Evolutionary conservation across 2,888 invertebrate genomes (phyloP).

Genomic region (Machimus rusticus): DNA sequence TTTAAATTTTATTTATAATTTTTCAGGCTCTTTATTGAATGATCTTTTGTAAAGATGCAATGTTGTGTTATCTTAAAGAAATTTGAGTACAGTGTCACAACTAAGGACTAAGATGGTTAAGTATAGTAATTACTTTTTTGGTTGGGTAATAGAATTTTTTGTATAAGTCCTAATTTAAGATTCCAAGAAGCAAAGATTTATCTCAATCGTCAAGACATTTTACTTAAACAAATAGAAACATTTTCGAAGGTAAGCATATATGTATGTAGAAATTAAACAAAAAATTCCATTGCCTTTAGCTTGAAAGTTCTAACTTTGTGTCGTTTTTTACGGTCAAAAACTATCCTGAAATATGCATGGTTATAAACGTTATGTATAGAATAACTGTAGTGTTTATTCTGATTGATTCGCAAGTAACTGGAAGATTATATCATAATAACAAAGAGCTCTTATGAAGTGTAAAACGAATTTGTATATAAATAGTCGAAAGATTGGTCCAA

Average conservation of each 20-base stretch:
- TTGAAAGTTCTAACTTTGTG: neutral
- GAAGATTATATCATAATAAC: conserved; percentile 19
- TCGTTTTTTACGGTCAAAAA: neutral
- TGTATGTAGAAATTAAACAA: neutral
- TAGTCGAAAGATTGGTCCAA: conserved; percentile 45
- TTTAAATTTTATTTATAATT: neutral
- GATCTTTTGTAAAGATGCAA: neutral
- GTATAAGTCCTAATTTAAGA: neutral
- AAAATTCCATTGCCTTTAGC: neutral
- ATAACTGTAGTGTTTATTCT: conserved; percentile 17
- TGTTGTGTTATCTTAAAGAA: neutral
- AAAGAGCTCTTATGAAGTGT: conserved; percentile 28
- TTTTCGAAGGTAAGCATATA: neutral
- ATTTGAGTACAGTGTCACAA: neutral
- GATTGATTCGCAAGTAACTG: conserved; percentile 25
- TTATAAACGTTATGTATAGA: conserved; percentile 7
- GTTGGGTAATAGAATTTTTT: neutral
- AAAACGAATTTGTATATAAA: conserved; percentile 38
- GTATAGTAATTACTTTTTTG: neutral
- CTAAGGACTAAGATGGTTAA: neutral
- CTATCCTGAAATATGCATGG: neutral
- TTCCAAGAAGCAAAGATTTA: neutral
- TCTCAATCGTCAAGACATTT: neutral
- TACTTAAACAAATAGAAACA: neutral
- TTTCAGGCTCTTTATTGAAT: neutral